These are phyloP conservation scores for Ophioninae sp. DNA, from an alignment of 2,888 invertebrate genomes.

Conservation along the genomic window DNA sequence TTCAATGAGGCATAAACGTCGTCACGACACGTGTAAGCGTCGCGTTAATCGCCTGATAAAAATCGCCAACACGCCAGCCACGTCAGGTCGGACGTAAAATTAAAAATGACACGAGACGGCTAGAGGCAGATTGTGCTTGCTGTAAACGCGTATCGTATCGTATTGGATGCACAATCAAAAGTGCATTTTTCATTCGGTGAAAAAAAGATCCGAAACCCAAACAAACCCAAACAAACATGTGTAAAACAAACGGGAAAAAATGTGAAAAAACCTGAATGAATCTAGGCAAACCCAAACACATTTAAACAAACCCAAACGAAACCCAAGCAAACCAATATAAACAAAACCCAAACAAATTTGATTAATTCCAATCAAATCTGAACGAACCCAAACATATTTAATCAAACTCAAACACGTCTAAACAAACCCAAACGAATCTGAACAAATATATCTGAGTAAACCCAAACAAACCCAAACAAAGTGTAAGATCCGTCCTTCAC, in stretches of 20 bases:
- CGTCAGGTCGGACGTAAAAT: slow-evolving; percentile 65
- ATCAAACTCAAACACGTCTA: no score
- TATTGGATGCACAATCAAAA: background rate
- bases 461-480: no score
- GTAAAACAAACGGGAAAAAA: no score
- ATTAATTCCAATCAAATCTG: no score
- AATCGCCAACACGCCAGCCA: slow-evolving; percentile 79
- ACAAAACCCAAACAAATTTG: no score
- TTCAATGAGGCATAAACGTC: slow-evolving; percentile 78
- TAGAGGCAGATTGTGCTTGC: slow-evolving; percentile 36
- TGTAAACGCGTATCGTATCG: background rate
- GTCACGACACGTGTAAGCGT: slow-evolving; percentile 77
- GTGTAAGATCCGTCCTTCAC: background rate
- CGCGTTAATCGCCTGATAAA: slow-evolving; percentile 81
- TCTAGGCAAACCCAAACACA: no score
- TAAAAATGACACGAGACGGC: slow-evolving; percentile 66
- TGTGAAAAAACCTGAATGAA: no score
- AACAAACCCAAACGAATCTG: no score
- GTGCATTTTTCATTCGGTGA: background rate
- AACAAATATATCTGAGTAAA: no score
- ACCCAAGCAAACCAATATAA: no score
- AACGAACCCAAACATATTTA: no score
- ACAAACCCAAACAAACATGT: background rate
- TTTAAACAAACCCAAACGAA: no score
- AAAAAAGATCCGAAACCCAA: background rate